A percentile compares a stretch with the other conserved stretches of the same genome.
These are phyloP conservation scores for Eudyptes chrysolophus DNA, from an alignment of 2,113 vertebrate species.

Conservation along the genomic window DNA sequence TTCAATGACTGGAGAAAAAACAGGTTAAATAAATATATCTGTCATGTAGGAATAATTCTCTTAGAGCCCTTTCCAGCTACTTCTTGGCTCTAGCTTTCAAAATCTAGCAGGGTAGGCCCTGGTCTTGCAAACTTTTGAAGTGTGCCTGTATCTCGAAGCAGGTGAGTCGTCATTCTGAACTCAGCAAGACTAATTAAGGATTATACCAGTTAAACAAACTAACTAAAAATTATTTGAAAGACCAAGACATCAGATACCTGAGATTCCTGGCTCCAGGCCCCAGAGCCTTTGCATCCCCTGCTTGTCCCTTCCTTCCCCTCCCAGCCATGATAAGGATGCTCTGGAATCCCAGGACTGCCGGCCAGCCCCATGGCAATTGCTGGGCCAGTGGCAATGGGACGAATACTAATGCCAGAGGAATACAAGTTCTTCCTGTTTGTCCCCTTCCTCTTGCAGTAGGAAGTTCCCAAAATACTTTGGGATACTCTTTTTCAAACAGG, in stretches of 20 bases:
- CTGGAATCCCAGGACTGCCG: constrained; percentile 1
- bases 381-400: background rate
- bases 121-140: background rate
- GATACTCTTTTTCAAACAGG: background rate
- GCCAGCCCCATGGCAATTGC: background rate
- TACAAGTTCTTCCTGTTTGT: constrained; percentile 32
- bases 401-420: background rate
- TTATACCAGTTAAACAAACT: constrained; percentile 15
- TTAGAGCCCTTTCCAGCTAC: background rate
- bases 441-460: background rate
- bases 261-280: background rate
- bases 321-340: background rate
- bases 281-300: background rate
- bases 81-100: background rate
- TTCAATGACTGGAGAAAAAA: background rate
- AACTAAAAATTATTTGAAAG: constrained; percentile 33
- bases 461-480: background rate
- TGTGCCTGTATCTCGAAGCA: background rate
- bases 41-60: background rate
- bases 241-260: background rate
- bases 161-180: background rate
- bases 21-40: background rate
- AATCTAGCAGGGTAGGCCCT: background rate
- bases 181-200: background rate
- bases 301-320: background rate